Evolutionary conservation across 2,797 vertebrate species (phyloP), one percentile per base, ranked within the genome.

Genomic region (Danio choprae): DNA sequence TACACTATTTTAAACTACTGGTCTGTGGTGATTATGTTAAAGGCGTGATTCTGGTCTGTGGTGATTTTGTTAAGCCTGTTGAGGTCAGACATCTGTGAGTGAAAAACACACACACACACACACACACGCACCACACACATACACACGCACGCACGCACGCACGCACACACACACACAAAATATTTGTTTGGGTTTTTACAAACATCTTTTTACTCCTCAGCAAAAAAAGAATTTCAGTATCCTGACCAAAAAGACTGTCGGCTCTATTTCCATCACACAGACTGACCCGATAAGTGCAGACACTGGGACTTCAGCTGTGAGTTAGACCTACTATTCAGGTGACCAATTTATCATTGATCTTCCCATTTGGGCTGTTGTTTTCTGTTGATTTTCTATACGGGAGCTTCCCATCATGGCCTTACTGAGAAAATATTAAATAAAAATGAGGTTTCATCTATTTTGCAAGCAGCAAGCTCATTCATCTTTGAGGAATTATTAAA

Each of bases 401-500:
- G 44, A 56, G 41, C 56, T 29, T 56, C 10, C 11, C 63, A 74
- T 74, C 63, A 73, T 0, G 41, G 22, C n/a, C 51, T 79, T 63
- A 73, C 53, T 46, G 60, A 36, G 65, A 15, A 68, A 53, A 40
- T 81, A 68, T 44, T 22, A 63, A 29, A 15, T 36, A 67, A 60
- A 68, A 69, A 74, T 69, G 67, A 62, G 46, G 60, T 58, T 73
- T 59, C 18, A 80, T 73, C 56, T 5, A 50, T 64, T 82, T 36
- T 65, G 59, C 29, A 36, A 16, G 22, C 22, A 38, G 12, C 62
- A 72, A 69, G 15, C 1, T 46, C 15, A 78, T 80, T 77, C 6
- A 16, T 65, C 68, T 44, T 80, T 63, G 6, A 70, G 64, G 50
- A 79, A 48, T 44, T 48, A 50, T 84, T 76, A 43, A 63, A 62